phyloP scores from a whole-genome alignment of 2,797 vertebrate species.

The Decapterus maruadsi region DNA sequence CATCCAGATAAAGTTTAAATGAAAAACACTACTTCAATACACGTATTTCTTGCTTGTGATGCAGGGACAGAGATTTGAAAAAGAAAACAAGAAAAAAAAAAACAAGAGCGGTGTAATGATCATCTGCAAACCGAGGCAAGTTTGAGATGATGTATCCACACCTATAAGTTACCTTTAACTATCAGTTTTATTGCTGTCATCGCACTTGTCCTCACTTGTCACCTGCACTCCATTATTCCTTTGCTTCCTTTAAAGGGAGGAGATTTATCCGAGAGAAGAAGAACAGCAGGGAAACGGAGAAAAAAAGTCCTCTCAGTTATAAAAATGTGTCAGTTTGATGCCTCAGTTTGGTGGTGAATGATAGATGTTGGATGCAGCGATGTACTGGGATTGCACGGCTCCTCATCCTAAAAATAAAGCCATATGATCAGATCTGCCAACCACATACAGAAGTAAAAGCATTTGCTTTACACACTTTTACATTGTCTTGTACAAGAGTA shows the following conservation, averaged over 20 bases:
- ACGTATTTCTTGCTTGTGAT: neutral
- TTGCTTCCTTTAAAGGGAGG: slow-evolving; percentile 39
- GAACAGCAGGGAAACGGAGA: slow-evolving; percentile 26
- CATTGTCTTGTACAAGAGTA: neutral
- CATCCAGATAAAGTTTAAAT: neutral
- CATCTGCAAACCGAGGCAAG: neutral
- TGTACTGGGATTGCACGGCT: slow-evolving; percentile 6
- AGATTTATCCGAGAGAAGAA: slow-evolving; percentile 53
- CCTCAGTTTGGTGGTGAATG: slow-evolving; percentile 9
- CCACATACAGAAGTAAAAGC: neutral
- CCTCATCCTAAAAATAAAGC: slow-evolving; percentile 1
- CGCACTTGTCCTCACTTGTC: slow-evolving; percentile 16
- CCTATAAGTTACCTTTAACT: slow-evolving; percentile 14
- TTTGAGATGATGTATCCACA: neutral
- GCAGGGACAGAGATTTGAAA: neutral
- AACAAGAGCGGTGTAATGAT: slow-evolving; percentile 1
- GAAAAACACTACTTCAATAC: slow-evolving; percentile 8
- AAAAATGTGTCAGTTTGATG: slow-evolving; percentile 34
- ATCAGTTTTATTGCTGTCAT: slow-evolving; percentile 21
- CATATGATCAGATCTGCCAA: slow-evolving; percentile 6
- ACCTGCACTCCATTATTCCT: slow-evolving; percentile 55
- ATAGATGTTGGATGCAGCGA: slow-evolving; percentile 22
- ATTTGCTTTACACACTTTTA: neutral
- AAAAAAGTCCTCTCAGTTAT: slow-evolving; percentile 20
- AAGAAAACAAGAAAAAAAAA: neutral